Evolutionary conservation across 2,888 invertebrate species (phyloP).

Genomic region (Mythimna pallens): DNA sequence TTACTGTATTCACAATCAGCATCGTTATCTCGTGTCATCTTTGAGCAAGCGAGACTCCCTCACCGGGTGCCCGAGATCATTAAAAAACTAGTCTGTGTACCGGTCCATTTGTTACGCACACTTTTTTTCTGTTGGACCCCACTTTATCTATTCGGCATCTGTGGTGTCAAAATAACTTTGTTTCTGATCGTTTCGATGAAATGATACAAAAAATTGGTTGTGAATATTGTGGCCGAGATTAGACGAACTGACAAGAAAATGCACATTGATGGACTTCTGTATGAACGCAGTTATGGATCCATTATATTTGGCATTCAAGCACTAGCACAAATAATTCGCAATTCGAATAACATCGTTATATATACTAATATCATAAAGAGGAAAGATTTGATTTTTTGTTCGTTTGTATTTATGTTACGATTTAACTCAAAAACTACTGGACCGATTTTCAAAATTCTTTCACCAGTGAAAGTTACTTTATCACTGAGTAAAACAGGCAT

Average conservation of each 20-base stretch:
- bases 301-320: constrained; percentile 15
- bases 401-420: no score
- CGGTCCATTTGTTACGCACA: constrained; percentile 56
- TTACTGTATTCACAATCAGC: constrained; percentile 73
- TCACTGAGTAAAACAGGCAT: no score
- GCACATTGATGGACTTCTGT: constrained; percentile 8
- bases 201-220: constrained; percentile 8
- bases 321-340: neutral
- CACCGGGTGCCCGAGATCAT: constrained; percentile 74
- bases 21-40: constrained; percentile 85
- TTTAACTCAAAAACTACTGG: no score
- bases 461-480: no score
- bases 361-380: no score
- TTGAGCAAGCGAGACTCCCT: constrained; percentile 73
- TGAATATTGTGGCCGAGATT: constrained; percentile 7
- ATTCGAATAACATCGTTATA: neutral
- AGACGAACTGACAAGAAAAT: constrained; percentile 16
- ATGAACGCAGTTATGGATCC: neutral
- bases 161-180: constrained; percentile 61
- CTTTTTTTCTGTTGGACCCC: constrained; percentile 47
- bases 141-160: constrained; percentile 55
- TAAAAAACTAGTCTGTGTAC: constrained; percentile 81
- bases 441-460: no score
- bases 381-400: no score
- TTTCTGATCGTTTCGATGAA: constrained; percentile 28